A percentile compares a stretch with the other conserved stretches of the same genome.
These are phyloP conservation scores for Hydropsyche tenuis DNA, from an alignment of 1,140 invertebrate species.

Conservation along the genomic window DNA sequence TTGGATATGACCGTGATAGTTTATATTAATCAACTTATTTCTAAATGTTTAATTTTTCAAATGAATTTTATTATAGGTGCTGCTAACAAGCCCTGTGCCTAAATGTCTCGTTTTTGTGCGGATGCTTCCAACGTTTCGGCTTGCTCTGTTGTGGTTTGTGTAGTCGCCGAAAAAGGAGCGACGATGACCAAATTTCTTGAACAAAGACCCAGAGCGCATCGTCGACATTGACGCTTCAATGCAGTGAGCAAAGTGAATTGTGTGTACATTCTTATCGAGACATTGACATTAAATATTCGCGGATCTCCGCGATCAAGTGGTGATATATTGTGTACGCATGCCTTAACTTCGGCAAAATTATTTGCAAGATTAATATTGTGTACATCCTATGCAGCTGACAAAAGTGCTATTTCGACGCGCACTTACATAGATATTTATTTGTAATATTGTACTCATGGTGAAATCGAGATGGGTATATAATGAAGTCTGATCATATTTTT, in stretches of 20 bases:
- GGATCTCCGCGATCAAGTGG: background rate
- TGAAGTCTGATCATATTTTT: conserved; percentile 37
- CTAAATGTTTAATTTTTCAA: background rate
- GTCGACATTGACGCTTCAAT: background rate
- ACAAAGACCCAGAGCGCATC: background rate
- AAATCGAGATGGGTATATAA: conserved; percentile 31
- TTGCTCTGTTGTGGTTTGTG: conserved; percentile 14
- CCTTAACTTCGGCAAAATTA: conserved; percentile 3
- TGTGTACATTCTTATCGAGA: conserved; percentile 2
- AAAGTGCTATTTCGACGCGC: background rate
- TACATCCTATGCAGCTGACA: too few species aligned
- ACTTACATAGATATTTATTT: background rate
- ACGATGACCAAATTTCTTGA: background rate
- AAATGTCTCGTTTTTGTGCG: conserved; percentile 22
- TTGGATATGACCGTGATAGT: too few species aligned
- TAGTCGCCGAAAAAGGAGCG: background rate
- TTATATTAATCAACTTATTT: background rate
- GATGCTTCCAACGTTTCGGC: conserved; percentile 1
- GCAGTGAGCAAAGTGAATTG: background rate
- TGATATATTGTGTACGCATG: background rate
- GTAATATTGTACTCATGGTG: conserved; percentile 5
- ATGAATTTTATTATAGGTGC: conserved; percentile 22
- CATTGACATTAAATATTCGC: background rate
- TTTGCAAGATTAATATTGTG: background rate
- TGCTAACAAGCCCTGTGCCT: conserved; percentile 39